Conservation (phyloP, 2,113 vertebrate species). For the Lophius piscatorius region DNA sequence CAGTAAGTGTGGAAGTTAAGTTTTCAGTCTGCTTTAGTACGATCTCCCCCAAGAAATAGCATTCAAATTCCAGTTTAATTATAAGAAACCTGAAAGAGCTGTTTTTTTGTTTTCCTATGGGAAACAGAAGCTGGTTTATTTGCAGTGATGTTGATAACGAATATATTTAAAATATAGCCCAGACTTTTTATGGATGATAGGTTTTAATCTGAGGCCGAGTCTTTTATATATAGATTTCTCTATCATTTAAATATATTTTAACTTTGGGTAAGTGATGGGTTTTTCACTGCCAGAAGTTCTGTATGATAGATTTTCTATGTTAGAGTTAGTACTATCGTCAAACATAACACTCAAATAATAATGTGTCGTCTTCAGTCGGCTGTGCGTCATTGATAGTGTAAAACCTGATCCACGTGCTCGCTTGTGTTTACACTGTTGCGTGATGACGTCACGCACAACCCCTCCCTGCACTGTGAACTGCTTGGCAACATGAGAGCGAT, state of each 20-base stretch:
- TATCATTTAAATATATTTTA: too few relatives aligned
- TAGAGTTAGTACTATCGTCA: neutral
- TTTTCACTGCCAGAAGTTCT: too few relatives aligned
- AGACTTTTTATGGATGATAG: too few relatives aligned
- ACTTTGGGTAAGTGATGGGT: too few relatives aligned
- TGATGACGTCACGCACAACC: constrained; percentile 67
- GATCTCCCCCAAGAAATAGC: neutral
- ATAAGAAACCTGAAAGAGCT: too few relatives aligned
- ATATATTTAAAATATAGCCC: too few relatives aligned
- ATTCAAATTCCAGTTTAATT: neutral
- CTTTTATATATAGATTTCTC: too few relatives aligned
- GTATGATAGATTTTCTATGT: neutral
- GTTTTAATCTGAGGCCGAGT: too few relatives aligned
- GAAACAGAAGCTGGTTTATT: too few relatives aligned
- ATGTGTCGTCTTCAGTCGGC: constrained; percentile 5
- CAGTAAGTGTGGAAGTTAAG: neutral
- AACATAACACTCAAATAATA: neutral
- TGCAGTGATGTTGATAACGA: too few relatives aligned
- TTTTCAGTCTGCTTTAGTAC: neutral
- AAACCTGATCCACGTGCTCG: constrained; percentile 73
- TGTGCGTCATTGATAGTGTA: constrained; percentile 34
- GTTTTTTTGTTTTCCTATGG: too few relatives aligned
- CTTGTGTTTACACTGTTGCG: constrained; percentile 76
- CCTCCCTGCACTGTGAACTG: constrained; percentile 70
- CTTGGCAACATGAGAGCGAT: constrained; percentile 65